Base-by-base conservation (phyloP, 2,888 invertebrate species). In the Synergus umbraculus region DNA sequence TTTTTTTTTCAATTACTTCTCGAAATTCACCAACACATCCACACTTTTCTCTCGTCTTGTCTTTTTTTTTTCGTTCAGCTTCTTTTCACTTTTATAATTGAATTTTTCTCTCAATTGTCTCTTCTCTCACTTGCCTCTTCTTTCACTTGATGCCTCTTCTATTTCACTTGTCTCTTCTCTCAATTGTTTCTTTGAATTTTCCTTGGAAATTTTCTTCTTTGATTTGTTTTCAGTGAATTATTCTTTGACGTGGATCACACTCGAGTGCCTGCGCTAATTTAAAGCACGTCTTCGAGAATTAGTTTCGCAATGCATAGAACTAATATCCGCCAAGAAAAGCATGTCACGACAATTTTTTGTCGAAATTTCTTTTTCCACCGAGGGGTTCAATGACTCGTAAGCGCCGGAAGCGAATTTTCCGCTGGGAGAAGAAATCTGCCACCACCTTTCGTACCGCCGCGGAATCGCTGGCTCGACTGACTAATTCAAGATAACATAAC, bases 401-500 rank as follows among this genome's bases (percentile, higher is more conserved):
- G 9, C 22, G 65, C 7, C 43, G 65, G 18, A 63, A 58, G 44
- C 22, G 46, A 63, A 63, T 76, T 78, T 41, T 78, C 64, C 73
- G 76, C 78, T 78, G 77, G 69, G 76, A 49, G 76, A 60, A 58
- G 76, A 79, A 18, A 66, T 65, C 80, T 63, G 13, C 44, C 66
- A 64, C 60, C 76, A 65, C 46, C 49, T 15, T 65, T 18, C 64
- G 76, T 79, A 84, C 86, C 87, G 85, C 85, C 84, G 83, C 86
- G 84, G 82, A 83, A 87, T 87, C 86, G 85, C 86, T 87, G 85
- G 86, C 86, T 86, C 89, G 88, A 90, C 89, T 87, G 88, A 90
- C 88, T 87, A 87, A 89, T 86, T 88, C 86, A 85, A 87, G 90
- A 91, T 91, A 90, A 89, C 89, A 88, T 91, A 90, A 89, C 90